A percentile compares a stretch with the other conserved stretches of the same genome.
phyloP scores from a whole-genome alignment of 2,797 vertebrate genomes.

The Spheniscus humboldti region DNA sequence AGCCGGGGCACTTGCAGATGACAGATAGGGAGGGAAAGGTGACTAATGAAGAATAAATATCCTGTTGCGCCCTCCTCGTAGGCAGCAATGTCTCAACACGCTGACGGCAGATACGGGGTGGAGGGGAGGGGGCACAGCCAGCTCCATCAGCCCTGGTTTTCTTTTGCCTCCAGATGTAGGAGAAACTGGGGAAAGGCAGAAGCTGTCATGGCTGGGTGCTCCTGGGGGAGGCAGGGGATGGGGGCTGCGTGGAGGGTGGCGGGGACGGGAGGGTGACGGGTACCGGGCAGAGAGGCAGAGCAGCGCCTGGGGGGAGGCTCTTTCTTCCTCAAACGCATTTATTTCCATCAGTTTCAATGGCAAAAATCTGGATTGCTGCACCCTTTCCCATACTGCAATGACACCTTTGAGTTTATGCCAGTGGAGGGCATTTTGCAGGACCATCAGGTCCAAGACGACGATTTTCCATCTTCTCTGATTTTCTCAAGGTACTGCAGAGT shows the following conservation, averaged over 20 bases:
- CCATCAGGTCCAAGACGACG: neutral
- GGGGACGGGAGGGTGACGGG: neutral
- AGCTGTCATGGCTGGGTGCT: neutral
- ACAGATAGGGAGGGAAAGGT: constrained; percentile 22
- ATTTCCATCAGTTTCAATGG: neutral
- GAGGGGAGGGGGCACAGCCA: accelerated
- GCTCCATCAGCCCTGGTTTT: neutral
- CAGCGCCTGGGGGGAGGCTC: neutral
- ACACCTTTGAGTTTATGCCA: neutral
- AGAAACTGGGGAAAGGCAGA: neutral
- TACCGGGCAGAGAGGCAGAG: neutral
- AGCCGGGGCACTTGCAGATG: neutral
- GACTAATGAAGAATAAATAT: neutral
- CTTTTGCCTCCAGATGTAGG: neutral
- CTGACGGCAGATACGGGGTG: neutral
- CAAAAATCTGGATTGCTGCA: neutral
- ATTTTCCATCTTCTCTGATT: neutral
- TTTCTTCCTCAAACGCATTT: accelerated
- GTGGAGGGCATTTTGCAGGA: neutral
- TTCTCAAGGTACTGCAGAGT: neutral
- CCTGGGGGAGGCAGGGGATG: neutral
- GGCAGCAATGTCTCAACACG: neutral
- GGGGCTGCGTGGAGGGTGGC: neutral
- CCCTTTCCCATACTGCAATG: neutral
- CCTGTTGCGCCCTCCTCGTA: neutral